Evolutionary conservation across 30 jellyfish, hydroid and myxozoan species (phyloP).

Genomic region (Clytia hemisphaerica): DNA sequence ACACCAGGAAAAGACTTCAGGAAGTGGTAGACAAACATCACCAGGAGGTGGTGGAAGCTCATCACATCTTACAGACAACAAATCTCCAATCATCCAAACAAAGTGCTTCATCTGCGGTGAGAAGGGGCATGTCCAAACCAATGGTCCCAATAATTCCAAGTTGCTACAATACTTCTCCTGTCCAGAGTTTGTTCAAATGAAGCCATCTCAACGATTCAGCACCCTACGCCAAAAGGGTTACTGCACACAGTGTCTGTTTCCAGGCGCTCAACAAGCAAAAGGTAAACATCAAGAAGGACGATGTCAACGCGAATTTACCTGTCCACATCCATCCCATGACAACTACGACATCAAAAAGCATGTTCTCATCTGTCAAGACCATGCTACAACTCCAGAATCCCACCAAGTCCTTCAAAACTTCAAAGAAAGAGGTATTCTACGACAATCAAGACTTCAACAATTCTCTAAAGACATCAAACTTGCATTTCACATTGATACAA

Average conservation of each 20-base stretch:
- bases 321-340: constrained; percentile 29
- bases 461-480: not conserved
- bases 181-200: constrained; percentile 3
- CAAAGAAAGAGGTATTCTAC: constrained; percentile 16
- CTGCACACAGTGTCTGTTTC: constrained; percentile 19
- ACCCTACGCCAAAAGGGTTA: not conserved
- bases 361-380: constrained; percentile 4
- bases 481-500: not conserved
- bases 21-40: no score
- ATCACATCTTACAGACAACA: no score
- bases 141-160: constrained; percentile 12
- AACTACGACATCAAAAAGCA: not conserved
- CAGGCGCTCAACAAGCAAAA: constrained; percentile 4
- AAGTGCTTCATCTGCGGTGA: constrained; percentile 23
- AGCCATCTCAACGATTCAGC: constrained; percentile 10
- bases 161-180: constrained; percentile 8
- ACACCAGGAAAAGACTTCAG: no score
- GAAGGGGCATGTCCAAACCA: constrained; percentile 17
- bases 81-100: not conserved
- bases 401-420: constrained; percentile 4
- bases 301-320: constrained; percentile 3
- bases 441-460: constrained; percentile 2
- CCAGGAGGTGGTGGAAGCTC: no score
- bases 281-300: constrained; percentile 21
- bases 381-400: not conserved